Base-by-base conservation (phyloP, 2,797 vertebrate genomes). In the Melanogrammus aeglefinus region DNA sequence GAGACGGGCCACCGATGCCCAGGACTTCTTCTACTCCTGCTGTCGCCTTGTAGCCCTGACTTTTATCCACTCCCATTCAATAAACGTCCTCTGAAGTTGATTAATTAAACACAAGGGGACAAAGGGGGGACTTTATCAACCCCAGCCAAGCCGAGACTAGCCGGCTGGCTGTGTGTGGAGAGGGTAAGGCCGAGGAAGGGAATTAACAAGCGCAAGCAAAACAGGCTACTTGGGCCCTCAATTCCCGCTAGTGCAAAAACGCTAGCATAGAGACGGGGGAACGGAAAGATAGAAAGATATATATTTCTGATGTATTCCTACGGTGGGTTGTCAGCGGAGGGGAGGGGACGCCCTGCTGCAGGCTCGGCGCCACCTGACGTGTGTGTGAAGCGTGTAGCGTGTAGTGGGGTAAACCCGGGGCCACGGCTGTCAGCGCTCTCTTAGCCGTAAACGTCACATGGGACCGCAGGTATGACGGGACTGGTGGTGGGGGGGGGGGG, bases 321-420 rank as follows among this genome's bases (percentile, higher is more conserved):
- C 27, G 14, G 66, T 27, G 66, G 24, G 66, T 24, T 70, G 66
- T 70, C 47, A 21, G 77, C 72, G 80, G 76, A 80, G 21, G 80
- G 38, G 78, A 76, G 18, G 57, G 29, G 74, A 29, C 51, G 78
- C 12, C 78, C 75, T 36, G 76, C 79, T 76, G 86, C 81, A 88
- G 85, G 84, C 88, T 89, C 92, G 91, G 91, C 92, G 91, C 89
- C 91, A 69, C 80, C 87, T 90, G 90, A 90, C 80, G 27, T 77
- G 79, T 78, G 13, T 29, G 73, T 80, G 74, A 75, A 79, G 77
- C 72, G 82, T n/a, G 71, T 29, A 51, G 47, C 47, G 47, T 21
- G 16, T 51, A 21, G 47, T 14, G 81, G 82, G 93, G 92, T 93
- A 88, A 93, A 80, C 1, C 75, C 51, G 83, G 71, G 90, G 90